Percentiles rank a stretch among this genome's conserved stretches.
Conservation (phyloP, 2,797 vertebrate genomes). For the Sarcoramphus papa region DNA sequence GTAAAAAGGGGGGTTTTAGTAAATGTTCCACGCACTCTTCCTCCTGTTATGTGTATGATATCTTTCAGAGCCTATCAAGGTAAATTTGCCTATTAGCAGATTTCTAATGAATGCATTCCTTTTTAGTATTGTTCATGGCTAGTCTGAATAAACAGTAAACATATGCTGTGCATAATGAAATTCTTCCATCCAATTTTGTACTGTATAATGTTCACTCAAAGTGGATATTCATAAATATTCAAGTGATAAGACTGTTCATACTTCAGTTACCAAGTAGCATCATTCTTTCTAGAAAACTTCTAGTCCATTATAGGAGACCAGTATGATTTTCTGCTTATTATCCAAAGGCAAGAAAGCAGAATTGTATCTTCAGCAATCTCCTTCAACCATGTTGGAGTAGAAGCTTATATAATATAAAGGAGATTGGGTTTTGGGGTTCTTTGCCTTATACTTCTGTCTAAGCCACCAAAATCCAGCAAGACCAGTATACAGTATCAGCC, state of each 20-base stretch:
- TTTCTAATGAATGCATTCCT: neutral
- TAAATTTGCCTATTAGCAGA: neutral
- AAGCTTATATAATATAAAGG: neutral
- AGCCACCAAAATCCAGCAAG: neutral
- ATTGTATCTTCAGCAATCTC: neutral
- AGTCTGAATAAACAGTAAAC: neutral
- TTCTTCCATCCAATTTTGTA: neutral
- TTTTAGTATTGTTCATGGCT: neutral
- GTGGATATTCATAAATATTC: conserved; percentile 5
- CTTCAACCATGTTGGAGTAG: neutral
- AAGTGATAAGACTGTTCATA: neutral
- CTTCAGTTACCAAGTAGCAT: neutral
- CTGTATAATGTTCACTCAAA: neutral
- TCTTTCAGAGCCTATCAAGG: neutral
- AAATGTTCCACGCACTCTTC: neutral
- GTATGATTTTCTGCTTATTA: neutral
- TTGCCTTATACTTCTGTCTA: neutral
- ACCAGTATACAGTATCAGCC: neutral
- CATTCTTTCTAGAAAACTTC: neutral
- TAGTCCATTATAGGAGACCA: neutral
- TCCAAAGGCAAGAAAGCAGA: neutral
- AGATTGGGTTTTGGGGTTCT: neutral
- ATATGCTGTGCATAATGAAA: conserved; percentile 10
- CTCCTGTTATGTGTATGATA: neutral
- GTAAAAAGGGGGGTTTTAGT: neutral